Base-by-base conservation (phyloP, 2,888 invertebrate genomes). In the Acanthosepion lycidas region DNA sequence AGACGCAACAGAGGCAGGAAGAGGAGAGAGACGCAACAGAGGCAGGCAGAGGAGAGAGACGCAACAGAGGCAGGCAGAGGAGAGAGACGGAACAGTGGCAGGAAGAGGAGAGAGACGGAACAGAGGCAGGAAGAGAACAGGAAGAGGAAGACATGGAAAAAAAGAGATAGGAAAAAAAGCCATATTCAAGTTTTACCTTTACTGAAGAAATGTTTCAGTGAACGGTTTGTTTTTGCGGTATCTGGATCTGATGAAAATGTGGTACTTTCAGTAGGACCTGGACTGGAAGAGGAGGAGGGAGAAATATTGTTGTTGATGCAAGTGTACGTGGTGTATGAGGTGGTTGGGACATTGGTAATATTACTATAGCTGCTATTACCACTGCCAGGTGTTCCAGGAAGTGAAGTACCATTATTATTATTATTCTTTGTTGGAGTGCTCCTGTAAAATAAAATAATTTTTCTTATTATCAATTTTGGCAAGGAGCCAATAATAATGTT, bases 131-230 rank as follows among this genome's bases (percentile, higher is more conserved):
- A 64, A 64, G 9, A 28, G 12, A 23, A 6, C 6, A 78, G 2
- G 9, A 15, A 12, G 3, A n/a, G 23, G 4, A n/a, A 3, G 0
- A 78, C 28, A 78, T 6, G 6, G 1, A 28, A 78, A 8, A 28
- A 78, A 28, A n/a, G 9, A n/a, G 28, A 78, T 28, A 78, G 28
- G n/a, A 28, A 26, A 49, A 91, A 28, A 55, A 93, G 42, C 2
- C 42, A 42, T 42, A 42, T 2, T 48, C 23, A n/a, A 28, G 15
- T 94, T 94, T 64, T 94, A 97, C 97, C 96, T 96, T 96, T 96
- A 94, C 96, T 96, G 93, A 96, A 96, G 95, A 97, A 97, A 78
- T 96, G 95, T 93, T 96, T 96, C 23, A 97, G 95, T 15, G 96
- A 96, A 78, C 96, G 96, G 55, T 96, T 96, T 95, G 96, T 95